phyloP scores from a whole-genome alignment of 2,888 invertebrate species.

The Leptopterna dolabrata region DNA sequence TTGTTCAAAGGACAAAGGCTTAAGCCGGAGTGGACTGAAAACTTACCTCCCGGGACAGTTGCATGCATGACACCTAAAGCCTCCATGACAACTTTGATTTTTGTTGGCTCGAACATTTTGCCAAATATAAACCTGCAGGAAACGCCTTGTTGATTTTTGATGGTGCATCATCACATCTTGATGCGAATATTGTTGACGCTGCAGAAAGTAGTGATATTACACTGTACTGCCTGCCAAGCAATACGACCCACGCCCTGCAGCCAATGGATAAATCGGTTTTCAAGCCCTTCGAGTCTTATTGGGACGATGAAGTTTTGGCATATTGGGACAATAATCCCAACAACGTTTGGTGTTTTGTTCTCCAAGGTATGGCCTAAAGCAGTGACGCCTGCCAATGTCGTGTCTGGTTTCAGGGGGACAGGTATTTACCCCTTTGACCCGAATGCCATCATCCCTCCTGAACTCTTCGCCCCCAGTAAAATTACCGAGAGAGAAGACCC shows the following conservation, averaged over 20 bases:
- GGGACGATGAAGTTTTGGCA: slow-evolving; percentile 65
- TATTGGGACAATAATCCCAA: slow-evolving; percentile 64
- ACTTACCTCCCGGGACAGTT: neutral
- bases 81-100: slow-evolving; percentile 63
- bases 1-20: slow-evolving; percentile 64
- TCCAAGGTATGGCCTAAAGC: slow-evolving; percentile 63
- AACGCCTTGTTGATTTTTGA: slow-evolving; percentile 64
- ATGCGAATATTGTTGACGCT: slow-evolving; percentile 64
- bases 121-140: slow-evolving; percentile 62
- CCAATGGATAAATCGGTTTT: slow-evolving; percentile 66
- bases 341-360: slow-evolving; percentile 63
- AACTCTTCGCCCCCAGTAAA: slow-evolving; percentile 62
- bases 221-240: slow-evolving; percentile 66
- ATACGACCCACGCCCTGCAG: slow-evolving; percentile 66
- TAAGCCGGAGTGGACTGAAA: slow-evolving; percentile 50
- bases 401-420: slow-evolving; percentile 62
- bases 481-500: slow-evolving; percentile 25
- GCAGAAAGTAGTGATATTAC: slow-evolving; percentile 64
- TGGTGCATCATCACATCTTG: slow-evolving; percentile 64
- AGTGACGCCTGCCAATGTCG: slow-evolving; percentile 62
- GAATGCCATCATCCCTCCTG: slow-evolving; percentile 63
- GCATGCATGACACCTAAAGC: slow-evolving; percentile 60
- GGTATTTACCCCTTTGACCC: slow-evolving; percentile 60
- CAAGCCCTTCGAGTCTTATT: slow-evolving; percentile 65
- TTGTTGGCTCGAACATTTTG: slow-evolving; percentile 63